Base-by-base conservation (phyloP, 2,888 invertebrate genomes). In the Hyposoter dolosus region DNA sequence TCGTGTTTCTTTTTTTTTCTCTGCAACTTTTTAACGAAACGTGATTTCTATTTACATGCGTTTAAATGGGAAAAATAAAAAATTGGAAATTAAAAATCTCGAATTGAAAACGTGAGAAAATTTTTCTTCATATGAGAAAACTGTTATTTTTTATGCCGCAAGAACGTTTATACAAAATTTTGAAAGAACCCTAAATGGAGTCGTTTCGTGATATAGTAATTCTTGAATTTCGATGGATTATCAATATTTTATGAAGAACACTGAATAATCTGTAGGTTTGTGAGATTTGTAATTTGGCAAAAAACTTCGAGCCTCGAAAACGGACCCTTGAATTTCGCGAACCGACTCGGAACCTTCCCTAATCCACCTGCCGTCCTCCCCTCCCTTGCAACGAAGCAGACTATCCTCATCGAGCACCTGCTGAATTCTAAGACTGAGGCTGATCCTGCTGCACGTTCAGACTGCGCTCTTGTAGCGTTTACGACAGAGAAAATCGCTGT, bases 291-390 rank as follows among this genome's bases (percentile, higher is more conserved):
- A 60, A 50, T 28, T 28, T 28, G 15, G 10, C 28, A 15, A 15
- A 28, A 60, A 2, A 5, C 15, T 60, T 60, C 5, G 66, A 47
- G 47, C 60, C 19, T 74, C 12, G 74, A 60, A 43, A 23, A 74
- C 6, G 53, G 60, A 78, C 23, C 56, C 66, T 78, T 53, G 68
- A 69, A 60, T 50, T 75, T 79, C 47, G 40, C 56, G 60, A 63
- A 69, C 19, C 47, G 69, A 32, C 69, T 35, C 80, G 65, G 63
- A 43, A 63, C 63, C 63, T 76, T 65, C 50, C 69, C 75, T 80
- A 76, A 84, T 84, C 69, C 84, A 84, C 80, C 84, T 84, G 84
- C 75, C 68, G 9, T 32, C 23, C 68, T 45, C 28, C 79, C 68
- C 72, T n/a, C 12, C 63, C 40, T 63, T 74, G 56, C 43, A 23